Evolutionary conservation across 2,888 invertebrate genomes (phyloP).

Genomic region (Macrosiphum euphorbiae): DNA sequence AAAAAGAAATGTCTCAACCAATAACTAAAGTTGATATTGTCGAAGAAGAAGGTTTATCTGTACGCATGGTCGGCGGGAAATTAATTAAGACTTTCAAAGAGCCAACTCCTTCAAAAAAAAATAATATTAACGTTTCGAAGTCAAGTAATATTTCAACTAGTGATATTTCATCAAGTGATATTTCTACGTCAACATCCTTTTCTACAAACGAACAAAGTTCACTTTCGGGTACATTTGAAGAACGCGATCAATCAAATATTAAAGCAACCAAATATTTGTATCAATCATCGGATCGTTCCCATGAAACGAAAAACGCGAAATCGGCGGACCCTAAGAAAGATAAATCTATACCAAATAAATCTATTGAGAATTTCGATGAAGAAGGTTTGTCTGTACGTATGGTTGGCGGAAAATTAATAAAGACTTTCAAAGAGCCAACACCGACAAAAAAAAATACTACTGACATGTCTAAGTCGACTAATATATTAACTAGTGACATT

Average conservation of each 20-base stretch:
- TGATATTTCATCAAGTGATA: not conserved
- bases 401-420: no score
- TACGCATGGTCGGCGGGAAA: slow-evolving; percentile 66
- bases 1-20: not conserved
- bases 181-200: not conserved
- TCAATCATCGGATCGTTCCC: not conserved
- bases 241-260: not conserved
- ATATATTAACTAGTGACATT: no score
- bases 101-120: not conserved
- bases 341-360: no score
- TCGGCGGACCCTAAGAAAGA: no score
- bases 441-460: no score
- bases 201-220: not conserved
- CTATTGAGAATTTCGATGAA: not conserved
- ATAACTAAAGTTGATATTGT: not conserved
- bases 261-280: not conserved
- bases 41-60: not conserved
- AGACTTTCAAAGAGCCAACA: no score
- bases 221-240: not conserved
- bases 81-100: slow-evolving; percentile 64
- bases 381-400: no score
- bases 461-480: no score
- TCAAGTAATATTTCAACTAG: not conserved
- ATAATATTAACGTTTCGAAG: not conserved
- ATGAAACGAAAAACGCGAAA: not conserved